Evolutionary conservation across 2,113 vertebrate species (phyloP), one percentile per base, ranked within the genome.

Genomic region (Steatornis caripensis): DNA sequence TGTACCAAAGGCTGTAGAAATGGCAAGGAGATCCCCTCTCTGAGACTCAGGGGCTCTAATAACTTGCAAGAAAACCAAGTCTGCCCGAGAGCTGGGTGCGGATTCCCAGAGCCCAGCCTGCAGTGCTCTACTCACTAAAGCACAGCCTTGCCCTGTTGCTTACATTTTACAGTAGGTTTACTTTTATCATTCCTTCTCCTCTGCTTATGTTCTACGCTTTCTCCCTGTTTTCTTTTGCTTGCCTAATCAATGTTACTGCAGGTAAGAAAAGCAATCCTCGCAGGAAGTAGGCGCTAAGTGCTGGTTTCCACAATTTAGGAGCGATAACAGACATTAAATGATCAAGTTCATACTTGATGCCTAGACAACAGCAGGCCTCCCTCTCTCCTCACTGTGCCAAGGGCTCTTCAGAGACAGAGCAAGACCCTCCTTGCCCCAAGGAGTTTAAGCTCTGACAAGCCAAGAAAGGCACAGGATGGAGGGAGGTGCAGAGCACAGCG

Each of bases 401-500:
- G 58, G 7, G 20, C 75, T 71, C 16, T 37, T 27, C 19, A 7
- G 58, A 77, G 84, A 36, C n/a, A 84, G 48, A 69, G 54, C n/a
- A 45, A 60, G 30, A 41, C n/a, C 20, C 64, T 64, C 45, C 61
- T n/a, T 8, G 17, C 48, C 32, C 64, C 0, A 4, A 85, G 75
- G 69, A 81, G 41, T 36, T 93, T 37, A 54, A 54, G 39, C 46
- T 79, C 66, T 8, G 43, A 34, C 22, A 86, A 54, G 51, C 16
- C n/a, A 53, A 26, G 72, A 29, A 48, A 84, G 41, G 54, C 64
- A 43, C 11, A 37, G 77, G 46, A 24, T 15, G 30, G n/a, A 51
- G 13, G 43, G 21, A 54, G 24, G 17, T 1, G 1, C 41, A 30
- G n/a, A n/a, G n/a, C n/a, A n/a, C 21, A 27, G 53, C 0, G 1